Percentiles rank a stretch among this genome's conserved stretches.
These are phyloP conservation scores for Cotesia congregata DNA, from an alignment of 2,888 invertebrate species.

Conservation along the genomic window DNA sequence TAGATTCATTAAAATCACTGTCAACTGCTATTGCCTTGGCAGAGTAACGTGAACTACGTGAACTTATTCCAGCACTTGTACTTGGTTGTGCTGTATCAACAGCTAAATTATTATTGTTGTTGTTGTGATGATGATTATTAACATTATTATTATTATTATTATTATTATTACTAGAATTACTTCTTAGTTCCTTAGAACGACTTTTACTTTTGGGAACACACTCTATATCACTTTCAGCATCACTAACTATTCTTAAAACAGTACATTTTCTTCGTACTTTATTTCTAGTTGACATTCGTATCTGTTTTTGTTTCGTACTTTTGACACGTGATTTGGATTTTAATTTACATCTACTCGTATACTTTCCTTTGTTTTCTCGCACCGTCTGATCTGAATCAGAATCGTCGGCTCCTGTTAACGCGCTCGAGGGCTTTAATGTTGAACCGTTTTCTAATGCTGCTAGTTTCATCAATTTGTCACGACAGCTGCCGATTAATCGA, in stretches of 20 bases:
- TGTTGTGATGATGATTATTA: conserved; percentile 49
- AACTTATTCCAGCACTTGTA: conserved; percentile 64
- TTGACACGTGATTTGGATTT: conserved; percentile 59
- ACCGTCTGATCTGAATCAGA: conserved; percentile 38
- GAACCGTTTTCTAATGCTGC: conserved; percentile 68
- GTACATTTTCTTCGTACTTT: conserved; percentile 57
- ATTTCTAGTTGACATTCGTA: conserved; percentile 48
- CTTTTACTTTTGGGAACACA: conserved; percentile 23
- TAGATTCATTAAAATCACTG: conserved; percentile 46
- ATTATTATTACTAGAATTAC: conserved; percentile 48
- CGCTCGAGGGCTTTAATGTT: conserved; percentile 7
- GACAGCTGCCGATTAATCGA: conserved; percentile 80
- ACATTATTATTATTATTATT: conserved; percentile 52
- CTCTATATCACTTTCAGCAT: conserved; percentile 44
- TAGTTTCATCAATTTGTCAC: conserved; percentile 77
- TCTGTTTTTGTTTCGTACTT: conserved; percentile 59
- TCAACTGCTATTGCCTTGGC: conserved; percentile 41
- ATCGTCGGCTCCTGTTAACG: conserved; percentile 27
- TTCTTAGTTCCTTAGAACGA: conserved; percentile 51
- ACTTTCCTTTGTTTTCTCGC: conserved; percentile 29
- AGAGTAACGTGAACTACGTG: conserved; percentile 55
- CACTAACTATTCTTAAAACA: conserved; percentile 50
- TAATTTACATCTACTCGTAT: conserved; percentile 50
- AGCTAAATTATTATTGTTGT: conserved; percentile 52
- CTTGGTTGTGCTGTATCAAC: conserved; percentile 65